Evolutionary conservation across 2,888 invertebrate species (phyloP).

Genomic region (Drosophila anomalata): DNA sequence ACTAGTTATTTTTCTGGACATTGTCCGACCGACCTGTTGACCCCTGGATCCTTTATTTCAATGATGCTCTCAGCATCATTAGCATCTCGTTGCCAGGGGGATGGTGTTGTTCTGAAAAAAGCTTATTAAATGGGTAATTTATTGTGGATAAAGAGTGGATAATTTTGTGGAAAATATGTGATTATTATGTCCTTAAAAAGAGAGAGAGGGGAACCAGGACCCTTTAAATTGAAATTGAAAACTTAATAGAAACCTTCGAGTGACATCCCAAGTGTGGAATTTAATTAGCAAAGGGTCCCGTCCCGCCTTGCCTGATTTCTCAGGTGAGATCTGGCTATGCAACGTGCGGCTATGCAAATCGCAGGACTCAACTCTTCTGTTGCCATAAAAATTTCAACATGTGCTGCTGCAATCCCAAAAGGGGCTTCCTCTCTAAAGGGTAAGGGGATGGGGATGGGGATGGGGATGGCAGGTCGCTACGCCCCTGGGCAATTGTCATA

Average conservation of each 20-base stretch:
- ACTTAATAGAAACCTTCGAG: conserved; percentile 3
- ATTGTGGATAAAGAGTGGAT: background rate
- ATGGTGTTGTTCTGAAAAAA: background rate
- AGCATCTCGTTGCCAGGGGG: conserved; percentile 3
- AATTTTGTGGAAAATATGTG: background rate
- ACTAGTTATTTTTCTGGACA: conserved; percentile 50
- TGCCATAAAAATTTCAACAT: conserved; percentile 64
- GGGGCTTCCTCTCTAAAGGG: background rate
- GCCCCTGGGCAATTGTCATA: conserved; percentile 29
- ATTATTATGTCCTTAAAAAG: background rate
- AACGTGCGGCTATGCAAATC: conserved; percentile 63
- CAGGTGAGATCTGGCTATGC: conserved; percentile 14
- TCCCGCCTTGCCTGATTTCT: conserved; percentile 1
- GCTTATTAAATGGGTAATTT: background rate
- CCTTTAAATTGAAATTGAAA: background rate
- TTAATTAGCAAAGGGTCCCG: conserved; percentile 9
- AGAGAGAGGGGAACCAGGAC: background rate
- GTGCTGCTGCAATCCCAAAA: conserved; percentile 42
- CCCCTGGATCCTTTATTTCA: conserved; percentile 35
- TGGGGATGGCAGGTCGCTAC: background rate
- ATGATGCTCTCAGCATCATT: conserved; percentile 33
- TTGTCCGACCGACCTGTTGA: conserved; percentile 54
- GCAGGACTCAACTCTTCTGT: conserved; percentile 53
- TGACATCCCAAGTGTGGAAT: conserved; percentile 5
- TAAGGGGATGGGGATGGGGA: background rate